Evolutionary conservation across 2,888 invertebrate species (phyloP), one percentile per base, ranked within the genome.

Genomic region (Melieria picta): DNA sequence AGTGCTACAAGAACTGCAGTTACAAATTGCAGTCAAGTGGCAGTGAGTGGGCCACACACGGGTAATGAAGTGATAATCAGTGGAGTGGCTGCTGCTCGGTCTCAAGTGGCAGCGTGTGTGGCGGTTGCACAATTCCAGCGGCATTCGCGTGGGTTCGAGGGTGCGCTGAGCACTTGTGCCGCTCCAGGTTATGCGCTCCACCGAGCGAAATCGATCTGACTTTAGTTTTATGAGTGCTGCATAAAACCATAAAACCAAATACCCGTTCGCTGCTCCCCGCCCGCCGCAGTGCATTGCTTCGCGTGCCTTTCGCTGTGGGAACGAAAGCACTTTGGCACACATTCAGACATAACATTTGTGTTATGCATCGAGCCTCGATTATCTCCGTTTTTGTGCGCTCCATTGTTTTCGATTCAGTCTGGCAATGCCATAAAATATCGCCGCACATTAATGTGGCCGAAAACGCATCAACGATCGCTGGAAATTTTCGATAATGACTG

Each of bases 401-500:
- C n/a, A 52, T 52, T 13, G 52, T 52, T 30, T 30, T 30, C 30
- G 30, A 30, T 30, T 30, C 30, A 30, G 30, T 30, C 30, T 30
- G 30, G 30, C 30, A 30, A 30, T 30, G 30, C 30, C 30, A 30
- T 30, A 30, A 30, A 30, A 30, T 30, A 30, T 30, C 30, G 30
- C 30, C 30, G 30, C 30, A 30, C 30, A 30, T 30, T 30, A 30
- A 30, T 30, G 30, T 30, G 30, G 3, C 30, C 30, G 30, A 30
- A 30, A 30, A 30, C 2, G 30, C 30, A 30, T 30, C 30, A 30
- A 3, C 30, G 30, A 30, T 30, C 30, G 30, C 3, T 30, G 30
- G 30, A 30, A 69, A 78, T 82, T 80, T 80, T 79, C 77, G 77
- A 79, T 82, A 81, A 81, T 81, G 80, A 79, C 74, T 69, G 57